Evolutionary conservation across 2,113 vertebrate genomes (phyloP).

Genomic region (Silurus meridionalis): DNA sequence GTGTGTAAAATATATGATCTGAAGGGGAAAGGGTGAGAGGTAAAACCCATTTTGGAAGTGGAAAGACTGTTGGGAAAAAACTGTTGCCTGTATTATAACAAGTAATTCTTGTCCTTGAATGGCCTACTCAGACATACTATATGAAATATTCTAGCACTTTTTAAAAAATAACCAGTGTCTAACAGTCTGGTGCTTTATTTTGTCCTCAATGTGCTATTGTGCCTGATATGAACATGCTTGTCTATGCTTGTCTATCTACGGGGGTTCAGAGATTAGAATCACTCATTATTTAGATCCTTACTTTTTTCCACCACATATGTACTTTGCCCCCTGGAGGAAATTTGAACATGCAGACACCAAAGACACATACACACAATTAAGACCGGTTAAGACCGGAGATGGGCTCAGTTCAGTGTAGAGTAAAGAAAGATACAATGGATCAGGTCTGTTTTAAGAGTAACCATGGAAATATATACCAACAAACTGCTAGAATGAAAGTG

Average conservation of each 20-base stretch:
- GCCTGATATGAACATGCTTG: not conserved
- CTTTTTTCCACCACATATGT: not conserved
- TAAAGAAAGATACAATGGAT: conserved; percentile 36
- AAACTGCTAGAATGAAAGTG: conserved; percentile 22
- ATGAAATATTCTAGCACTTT: not conserved
- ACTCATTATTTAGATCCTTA: not conserved
- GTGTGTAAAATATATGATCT: conserved; percentile 30
- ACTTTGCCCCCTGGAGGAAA: conserved; percentile 24
- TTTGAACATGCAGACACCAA: not conserved
- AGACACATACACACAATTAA: not conserved
- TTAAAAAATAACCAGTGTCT: not conserved
- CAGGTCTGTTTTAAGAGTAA: conserved; percentile 62
- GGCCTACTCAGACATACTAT: not conserved
- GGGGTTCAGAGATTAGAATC: not conserved
- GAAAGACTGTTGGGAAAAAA: not conserved
- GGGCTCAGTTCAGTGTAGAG: conserved; percentile 25
- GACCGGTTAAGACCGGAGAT: not conserved
- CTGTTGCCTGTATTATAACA: not conserved
- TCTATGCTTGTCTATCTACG: not conserved
- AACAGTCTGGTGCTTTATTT: not conserved
- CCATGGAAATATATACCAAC: conserved; percentile 59
- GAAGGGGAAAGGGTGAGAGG: conserved; percentile 60
- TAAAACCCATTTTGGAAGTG: conserved; percentile 39
- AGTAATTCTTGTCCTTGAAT: not conserved
- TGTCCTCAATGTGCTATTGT: not conserved